These are phyloP conservation scores for Rhincodon typus DNA, from an alignment of 2,797 vertebrate species.

Conservation along the genomic window DNA sequence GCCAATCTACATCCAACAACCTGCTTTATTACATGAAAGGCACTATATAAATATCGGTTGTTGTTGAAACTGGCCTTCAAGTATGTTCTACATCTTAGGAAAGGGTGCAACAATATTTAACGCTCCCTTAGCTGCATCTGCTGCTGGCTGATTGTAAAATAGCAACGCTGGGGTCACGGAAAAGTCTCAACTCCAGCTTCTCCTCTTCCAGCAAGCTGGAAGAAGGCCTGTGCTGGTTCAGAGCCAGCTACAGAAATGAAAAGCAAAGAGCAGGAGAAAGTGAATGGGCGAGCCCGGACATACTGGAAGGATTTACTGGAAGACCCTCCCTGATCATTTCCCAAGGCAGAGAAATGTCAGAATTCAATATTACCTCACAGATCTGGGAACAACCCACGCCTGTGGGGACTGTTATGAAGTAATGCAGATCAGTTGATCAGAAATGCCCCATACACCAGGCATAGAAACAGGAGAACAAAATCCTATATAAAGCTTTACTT, in stretches of 20 bases:
- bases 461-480: not conserved
- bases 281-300: not conserved
- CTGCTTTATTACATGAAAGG: not conserved
- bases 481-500: not conserved
- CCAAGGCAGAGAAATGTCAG: not conserved
- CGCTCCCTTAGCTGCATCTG: not conserved
- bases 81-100: not conserved
- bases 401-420: not conserved
- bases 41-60: not conserved
- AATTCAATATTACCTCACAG: not conserved
- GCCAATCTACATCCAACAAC: not conserved
- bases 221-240: not conserved
- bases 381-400: conserved; percentile 9
- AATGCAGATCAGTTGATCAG: not conserved
- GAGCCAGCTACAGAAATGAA: not conserved
- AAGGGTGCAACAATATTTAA: not conserved
- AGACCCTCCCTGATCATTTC: conserved; percentile 4
- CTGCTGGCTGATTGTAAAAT: not conserved
- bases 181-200: not conserved
- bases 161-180: not conserved
- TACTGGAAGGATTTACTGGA: not conserved
- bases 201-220: not conserved
- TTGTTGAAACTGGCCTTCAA: not conserved
- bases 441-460: not conserved
- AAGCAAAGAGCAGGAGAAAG: not conserved